phyloP scores from a whole-genome alignment of 1,140 invertebrate genomes.

The Caenorhabditis inopinata region DNA sequence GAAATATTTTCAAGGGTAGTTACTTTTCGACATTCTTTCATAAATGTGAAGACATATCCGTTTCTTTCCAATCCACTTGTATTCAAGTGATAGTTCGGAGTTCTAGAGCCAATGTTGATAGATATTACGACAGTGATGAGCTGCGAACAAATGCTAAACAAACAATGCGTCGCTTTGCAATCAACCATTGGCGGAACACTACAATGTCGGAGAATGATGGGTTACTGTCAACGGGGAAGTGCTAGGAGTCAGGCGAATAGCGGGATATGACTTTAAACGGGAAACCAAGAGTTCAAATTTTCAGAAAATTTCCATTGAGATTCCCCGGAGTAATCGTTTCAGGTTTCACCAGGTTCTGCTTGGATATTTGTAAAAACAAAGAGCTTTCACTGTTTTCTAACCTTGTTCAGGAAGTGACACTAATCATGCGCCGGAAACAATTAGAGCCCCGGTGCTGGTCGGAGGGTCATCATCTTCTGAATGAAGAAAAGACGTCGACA shows the following conservation, averaged over 20 bases:
- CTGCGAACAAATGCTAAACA: conserved; percentile 1
- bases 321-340: too few relatives aligned
- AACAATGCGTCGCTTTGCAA: not conserved
- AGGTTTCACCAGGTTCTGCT: too few relatives aligned
- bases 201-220: too few relatives aligned
- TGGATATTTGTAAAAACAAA: too few relatives aligned
- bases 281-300: too few relatives aligned
- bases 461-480: not conserved
- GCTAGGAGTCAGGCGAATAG: too few relatives aligned
- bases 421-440: conserved; percentile 25
- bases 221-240: not conserved
- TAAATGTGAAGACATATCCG: not conserved
- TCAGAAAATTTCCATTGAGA: too few relatives aligned
- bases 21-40: too few relatives aligned
- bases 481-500: not conserved
- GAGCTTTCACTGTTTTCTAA: not conserved
- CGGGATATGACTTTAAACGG: too few relatives aligned
- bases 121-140: not conserved
- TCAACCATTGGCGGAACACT: too few relatives aligned
- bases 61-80: not conserved
- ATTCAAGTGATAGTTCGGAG: not conserved
- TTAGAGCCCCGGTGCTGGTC: not conserved
- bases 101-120: not conserved
- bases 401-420: not conserved
- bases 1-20: too few relatives aligned